Evolutionary conservation across 2,113 vertebrate species (phyloP).

Genomic region (Probosciger aterrimus): DNA sequence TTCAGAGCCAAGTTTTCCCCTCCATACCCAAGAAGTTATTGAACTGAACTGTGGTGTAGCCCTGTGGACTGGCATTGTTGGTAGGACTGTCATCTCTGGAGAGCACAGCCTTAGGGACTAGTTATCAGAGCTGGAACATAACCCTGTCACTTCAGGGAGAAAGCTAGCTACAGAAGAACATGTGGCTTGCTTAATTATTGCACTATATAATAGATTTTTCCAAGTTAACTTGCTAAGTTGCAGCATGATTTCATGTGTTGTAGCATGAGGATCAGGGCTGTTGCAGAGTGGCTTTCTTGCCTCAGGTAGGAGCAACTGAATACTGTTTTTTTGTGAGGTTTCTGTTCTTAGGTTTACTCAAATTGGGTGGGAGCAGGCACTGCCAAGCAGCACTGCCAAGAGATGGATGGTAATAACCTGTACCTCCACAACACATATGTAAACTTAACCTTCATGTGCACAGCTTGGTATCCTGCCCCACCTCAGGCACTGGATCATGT

Average conservation of each 20-base stretch:
- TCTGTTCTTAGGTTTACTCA: neutral
- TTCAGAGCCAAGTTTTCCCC: neutral
- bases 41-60: neutral
- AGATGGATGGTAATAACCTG: neutral
- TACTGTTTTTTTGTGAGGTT: accelerated
- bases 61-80: neutral
- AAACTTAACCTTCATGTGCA: accelerated
- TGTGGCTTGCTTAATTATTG: neutral
- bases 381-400: neutral
- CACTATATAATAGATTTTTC: neutral
- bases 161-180: neutral
- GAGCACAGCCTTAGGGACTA: neutral
- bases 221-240: neutral
- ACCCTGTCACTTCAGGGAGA: neutral
- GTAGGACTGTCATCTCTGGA: neutral
- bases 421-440: accelerated
- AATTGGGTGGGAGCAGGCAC: neutral
- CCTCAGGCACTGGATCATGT: accelerated
- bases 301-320: neutral
- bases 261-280: neutral
- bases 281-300: neutral
- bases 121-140: neutral
- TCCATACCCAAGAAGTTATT: neutral
- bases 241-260: neutral
- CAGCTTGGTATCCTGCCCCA: neutral